Evolutionary conservation across 1,140 invertebrate species (phyloP).

Genomic region (Hyphantria cunea): DNA sequence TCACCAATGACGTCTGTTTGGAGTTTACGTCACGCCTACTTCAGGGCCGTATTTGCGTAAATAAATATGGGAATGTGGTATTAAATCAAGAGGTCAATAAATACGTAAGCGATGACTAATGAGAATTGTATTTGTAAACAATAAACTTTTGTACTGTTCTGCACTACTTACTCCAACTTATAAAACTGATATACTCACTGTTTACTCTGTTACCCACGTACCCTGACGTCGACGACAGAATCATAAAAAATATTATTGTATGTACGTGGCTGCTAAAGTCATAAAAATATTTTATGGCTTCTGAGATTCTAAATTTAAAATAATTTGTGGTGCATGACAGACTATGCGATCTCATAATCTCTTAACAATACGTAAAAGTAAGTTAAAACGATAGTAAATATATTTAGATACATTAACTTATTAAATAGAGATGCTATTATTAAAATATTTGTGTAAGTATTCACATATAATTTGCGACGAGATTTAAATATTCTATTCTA

Average conservation of each 20-base stretch:
- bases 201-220: neutral
- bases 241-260: neutral
- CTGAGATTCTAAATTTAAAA: too few relatives aligned
- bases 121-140: slow-evolving; percentile 18
- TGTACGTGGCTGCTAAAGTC: neutral
- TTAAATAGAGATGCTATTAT: too few relatives aligned
- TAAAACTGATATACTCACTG: neutral
- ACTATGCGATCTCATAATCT: too few relatives aligned
- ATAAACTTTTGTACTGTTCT: too few relatives aligned
- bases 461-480: too few relatives aligned
- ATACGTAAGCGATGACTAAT: slow-evolving; percentile 41
- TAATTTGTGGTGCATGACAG: too few relatives aligned
- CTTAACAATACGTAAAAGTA: too few relatives aligned
- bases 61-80: slow-evolving; percentile 48
- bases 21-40: slow-evolving; percentile 73
- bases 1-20: slow-evolving; percentile 62
- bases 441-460: too few relatives aligned
- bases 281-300: neutral
- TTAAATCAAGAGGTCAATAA: slow-evolving; percentile 51
- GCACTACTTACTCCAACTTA: too few relatives aligned
- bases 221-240: neutral
- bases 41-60: slow-evolving; percentile 72
- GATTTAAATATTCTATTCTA: too few relatives aligned
- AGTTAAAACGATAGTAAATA: too few relatives aligned
- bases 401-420: too few relatives aligned